Base-by-base conservation (phyloP, 2,113 vertebrate species). In the Sminthopsis crassicaudata region DNA sequence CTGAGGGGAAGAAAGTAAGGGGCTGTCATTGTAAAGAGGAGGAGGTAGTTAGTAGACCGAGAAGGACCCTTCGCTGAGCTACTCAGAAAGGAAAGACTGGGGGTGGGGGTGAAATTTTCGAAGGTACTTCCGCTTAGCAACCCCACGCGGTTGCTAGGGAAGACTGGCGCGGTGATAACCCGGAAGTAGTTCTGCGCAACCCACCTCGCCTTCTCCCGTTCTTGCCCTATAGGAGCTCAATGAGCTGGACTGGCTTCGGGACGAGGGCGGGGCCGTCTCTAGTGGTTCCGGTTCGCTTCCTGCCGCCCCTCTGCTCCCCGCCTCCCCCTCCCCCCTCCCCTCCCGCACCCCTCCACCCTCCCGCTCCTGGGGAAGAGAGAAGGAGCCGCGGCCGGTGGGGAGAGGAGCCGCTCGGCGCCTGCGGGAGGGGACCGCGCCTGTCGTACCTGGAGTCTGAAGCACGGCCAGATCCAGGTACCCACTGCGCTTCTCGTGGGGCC, bases 71-170 rank as follows among this genome's bases (percentile, higher is more conserved):
- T 23, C 16, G 16, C 6, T 8, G n/a, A 84, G 19, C n/a, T n/a
- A 76, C 67, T 52, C 91, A 24, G 76, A 36, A 53, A 95, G 96
- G 95, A 67, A 92, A 55, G 19, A 19, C 57, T 8, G 52, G 30
- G 91, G 90, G 92, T 67, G 92, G 95, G 3, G 25, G 67, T n/a
- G 16, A 84, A n/a, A 55, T 90, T 94, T 90, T 92, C 90, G 57
- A 89, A 92, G 91, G 54, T 52, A 92, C 96, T 99, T 98, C 98
- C 98, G 97, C 98, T 46, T 99, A 96, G 98, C 96, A 98, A 98
- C 98, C 57, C 92, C 96, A 98, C 97, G 98, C 98, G 96, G 98
- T 98, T 98, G 97, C 98, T 97, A 98, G 50, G 98, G 98, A 95
- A 93, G 84, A 89, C 84, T 0, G 89, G 10, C 5, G 92, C 0